Conservation (phyloP, 2,113 vertebrate species). For the Agapornis roseicollis region DNA sequence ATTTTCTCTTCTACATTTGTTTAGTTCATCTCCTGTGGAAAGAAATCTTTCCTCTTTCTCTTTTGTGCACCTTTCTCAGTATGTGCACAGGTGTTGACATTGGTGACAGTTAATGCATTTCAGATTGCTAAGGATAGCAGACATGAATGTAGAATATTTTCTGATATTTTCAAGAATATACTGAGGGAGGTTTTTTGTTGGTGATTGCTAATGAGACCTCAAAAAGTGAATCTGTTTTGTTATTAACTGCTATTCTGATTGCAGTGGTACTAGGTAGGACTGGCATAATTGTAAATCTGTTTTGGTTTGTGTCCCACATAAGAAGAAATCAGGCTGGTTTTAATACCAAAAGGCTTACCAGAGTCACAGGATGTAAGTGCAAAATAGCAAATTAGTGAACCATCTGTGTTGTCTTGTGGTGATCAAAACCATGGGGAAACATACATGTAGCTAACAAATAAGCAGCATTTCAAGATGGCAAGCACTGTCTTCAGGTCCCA, state of each 20-base stretch:
- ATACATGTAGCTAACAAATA: rapidly evolving
- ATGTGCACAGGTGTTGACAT: rapidly evolving
- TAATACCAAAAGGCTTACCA: not conserved
- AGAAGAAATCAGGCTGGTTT: not conserved
- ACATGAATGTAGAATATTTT: not conserved
- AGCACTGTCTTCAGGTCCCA: not conserved
- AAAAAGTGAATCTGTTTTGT: not conserved
- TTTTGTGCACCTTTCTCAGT: not conserved
- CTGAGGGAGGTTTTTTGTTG: rapidly evolving
- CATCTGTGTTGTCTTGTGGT: not conserved
- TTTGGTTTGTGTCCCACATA: not conserved
- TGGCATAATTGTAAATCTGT: not conserved
- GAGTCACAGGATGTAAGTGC: not conserved
- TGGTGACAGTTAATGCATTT: not conserved
- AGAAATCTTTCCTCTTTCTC: not conserved
- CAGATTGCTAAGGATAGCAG: not conserved
- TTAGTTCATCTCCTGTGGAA: not conserved
- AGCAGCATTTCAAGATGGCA: not conserved
- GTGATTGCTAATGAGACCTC: not conserved
- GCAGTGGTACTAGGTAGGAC: not conserved
- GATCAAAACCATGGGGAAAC: not conserved
- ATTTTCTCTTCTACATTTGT: not conserved
- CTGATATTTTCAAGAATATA: not conserved
- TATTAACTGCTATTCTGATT: not conserved
- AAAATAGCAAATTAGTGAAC: not conserved